These are phyloP conservation scores for Philopedon plagiatum DNA, from an alignment of 2,888 invertebrate species.

Conservation along the genomic window DNA sequence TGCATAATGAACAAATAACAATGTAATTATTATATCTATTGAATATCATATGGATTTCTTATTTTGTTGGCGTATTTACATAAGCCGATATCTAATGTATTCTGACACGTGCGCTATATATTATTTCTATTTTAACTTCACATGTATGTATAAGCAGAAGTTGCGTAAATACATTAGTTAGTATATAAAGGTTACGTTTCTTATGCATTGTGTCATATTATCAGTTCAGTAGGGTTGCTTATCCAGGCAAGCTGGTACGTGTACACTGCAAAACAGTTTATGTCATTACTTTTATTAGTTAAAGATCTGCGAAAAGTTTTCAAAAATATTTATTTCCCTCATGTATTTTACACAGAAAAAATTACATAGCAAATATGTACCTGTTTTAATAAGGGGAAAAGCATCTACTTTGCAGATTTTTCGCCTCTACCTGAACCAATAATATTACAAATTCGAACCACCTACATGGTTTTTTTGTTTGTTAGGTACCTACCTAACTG, in stretches of 20 bases:
- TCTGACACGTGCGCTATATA: not conserved
- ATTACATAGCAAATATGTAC: too few species aligned
- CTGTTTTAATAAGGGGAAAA: too few species aligned
- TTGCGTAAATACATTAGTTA: not conserved
- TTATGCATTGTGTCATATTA: conserved; percentile 1
- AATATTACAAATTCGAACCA: too few species aligned
- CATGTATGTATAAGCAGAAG: not conserved
- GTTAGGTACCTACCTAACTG: too few species aligned
- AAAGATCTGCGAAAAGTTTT: too few species aligned
- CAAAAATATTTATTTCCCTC: too few species aligned
- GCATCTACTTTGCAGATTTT: too few species aligned
- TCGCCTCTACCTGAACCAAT: too few species aligned
- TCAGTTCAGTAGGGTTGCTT: not conserved
- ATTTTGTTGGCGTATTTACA: conserved; percentile 17
- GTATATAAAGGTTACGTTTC: conserved; percentile 3
- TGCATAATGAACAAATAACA: conserved; percentile 23
- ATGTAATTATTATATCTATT: conserved; percentile 12
- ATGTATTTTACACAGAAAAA: too few species aligned
- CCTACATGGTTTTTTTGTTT: too few species aligned
- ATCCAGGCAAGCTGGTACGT: not conserved
- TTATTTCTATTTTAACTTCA: not conserved
- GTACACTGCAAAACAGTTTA: too few species aligned
- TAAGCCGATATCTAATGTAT: not conserved
- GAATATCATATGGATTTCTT: conserved; percentile 18
- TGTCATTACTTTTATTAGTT: too few species aligned